Evolutionary conservation across 2,113 vertebrate species (phyloP).

Genomic region (Brachypteracias leptosomus): DNA sequence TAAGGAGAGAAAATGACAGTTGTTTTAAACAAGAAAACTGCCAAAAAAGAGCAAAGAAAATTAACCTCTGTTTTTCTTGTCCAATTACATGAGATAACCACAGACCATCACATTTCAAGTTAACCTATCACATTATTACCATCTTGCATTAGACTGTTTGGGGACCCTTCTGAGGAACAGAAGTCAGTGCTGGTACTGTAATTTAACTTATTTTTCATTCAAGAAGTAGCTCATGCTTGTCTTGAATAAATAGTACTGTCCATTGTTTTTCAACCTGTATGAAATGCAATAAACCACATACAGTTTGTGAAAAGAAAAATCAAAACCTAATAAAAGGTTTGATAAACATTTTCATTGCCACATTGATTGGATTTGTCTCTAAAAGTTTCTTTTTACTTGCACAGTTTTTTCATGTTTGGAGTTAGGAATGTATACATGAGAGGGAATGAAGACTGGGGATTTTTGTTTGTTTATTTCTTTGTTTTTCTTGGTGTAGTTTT

Average conservation of each 20-base stretch:
- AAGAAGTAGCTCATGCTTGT: not conserved
- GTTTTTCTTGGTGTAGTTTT: not conserved
- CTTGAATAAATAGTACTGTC: not conserved
- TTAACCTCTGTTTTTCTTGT: not conserved
- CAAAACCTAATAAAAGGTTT: not conserved
- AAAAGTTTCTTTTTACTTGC: not conserved
- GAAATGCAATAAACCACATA: not conserved
- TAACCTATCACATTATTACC: not conserved
- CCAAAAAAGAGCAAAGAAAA: not conserved
- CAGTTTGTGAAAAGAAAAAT: not conserved
- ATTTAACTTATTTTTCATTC: not conserved
- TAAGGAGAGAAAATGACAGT: not conserved
- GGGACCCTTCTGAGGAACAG: not conserved
- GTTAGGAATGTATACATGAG: not conserved
- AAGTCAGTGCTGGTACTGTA: not conserved
- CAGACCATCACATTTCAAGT: not conserved
- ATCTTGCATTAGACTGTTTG: not conserved
- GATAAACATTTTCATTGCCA: not conserved
- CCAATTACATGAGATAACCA: not conserved
- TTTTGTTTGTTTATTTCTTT: not conserved
- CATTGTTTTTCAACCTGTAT: not conserved
- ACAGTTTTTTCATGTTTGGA: not conserved
- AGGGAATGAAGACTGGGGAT: not conserved
- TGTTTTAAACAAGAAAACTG: slow-evolving; percentile 33
- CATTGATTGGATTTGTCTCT: not conserved